Evolutionary conservation across 2,113 vertebrate genomes (phyloP), one percentile per base, ranked within the genome.

Genomic region (Girardinichthys multiradiatus): DNA sequence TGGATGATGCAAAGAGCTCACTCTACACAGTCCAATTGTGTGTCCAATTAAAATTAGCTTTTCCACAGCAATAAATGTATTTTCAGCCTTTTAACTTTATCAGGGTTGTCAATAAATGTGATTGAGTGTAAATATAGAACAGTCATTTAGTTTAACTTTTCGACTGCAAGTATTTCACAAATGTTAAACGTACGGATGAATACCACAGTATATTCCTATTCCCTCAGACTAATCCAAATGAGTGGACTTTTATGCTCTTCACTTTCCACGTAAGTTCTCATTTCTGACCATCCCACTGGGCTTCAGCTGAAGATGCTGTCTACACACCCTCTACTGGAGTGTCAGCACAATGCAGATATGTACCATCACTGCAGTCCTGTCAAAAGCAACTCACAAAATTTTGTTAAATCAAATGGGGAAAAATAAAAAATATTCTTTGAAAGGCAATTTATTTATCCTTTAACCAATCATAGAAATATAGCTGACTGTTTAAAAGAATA

Each of bases 301-400:
- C 2, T 48, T 7, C 31, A 28, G 58, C 51, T 54, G 45, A 27
- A 48, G 35, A 92, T 81, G 74, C 54, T 86, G 79, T 79, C 82
- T 79, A 81, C 62, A 80, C 91, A 90, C 89, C 92, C 91, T 89
- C 91, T 92, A 91, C 89, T 92, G 90, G 91, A 71, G 74, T 76
- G 17, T 57, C 28, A 21, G 2, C 69, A 72, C 27, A 85, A 37
- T 83, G 70, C 91, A 89, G 4, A 28, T 42, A 33, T 19, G 24
- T 62, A n/a, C 3, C 31, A n/a, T 10, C 19, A 37, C 7, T 37
- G 31, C 12, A 59, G 15, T 35, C 19, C 17, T 17, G n/a, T 8
- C 3, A 26, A 68, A 54, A 64, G 59, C 6, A 21, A 27, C 9
- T 54, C 37, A 12, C 48, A 21, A n/a, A 54, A 11, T 21, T n/a